Percentiles rank a stretch among this genome's conserved stretches.
Conservation (phyloP, 2,888 invertebrate genomes). For the Dusona sp. region DNA sequence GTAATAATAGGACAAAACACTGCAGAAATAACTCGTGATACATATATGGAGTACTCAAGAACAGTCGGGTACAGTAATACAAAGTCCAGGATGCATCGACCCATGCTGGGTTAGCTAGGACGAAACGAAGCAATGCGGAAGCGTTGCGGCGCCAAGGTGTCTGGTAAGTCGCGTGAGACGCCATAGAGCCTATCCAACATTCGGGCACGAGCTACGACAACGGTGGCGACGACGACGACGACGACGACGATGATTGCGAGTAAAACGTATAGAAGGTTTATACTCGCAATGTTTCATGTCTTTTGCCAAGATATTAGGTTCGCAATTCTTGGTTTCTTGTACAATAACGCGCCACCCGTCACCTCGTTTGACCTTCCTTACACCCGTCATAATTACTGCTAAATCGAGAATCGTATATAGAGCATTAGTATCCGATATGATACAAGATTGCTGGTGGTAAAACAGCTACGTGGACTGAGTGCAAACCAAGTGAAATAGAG, state of each 20-base stretch:
- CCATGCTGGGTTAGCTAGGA: slow-evolving; percentile 65
- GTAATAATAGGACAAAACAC: neutral
- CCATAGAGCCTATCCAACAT: slow-evolving; percentile 70
- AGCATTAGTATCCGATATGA: slow-evolving; percentile 7
- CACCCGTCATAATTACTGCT: slow-evolving; percentile 45
- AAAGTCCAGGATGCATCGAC: slow-evolving; percentile 70
- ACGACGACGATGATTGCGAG: slow-evolving; percentile 46
- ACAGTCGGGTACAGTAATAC: slow-evolving; percentile 38
- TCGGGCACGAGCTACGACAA: slow-evolving; percentile 57
- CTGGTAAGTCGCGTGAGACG: slow-evolving; percentile 74
- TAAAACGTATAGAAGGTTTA: slow-evolving; percentile 32
- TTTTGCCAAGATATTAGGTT: slow-evolving; percentile 50
- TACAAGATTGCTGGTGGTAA: slow-evolving; percentile 28
- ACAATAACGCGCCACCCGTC: slow-evolving; percentile 32
- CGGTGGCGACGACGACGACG: slow-evolving; percentile 35
- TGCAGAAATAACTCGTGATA: neutral
- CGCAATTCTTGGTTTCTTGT: slow-evolving; percentile 36
- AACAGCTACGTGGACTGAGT: slow-evolving; percentile 19
- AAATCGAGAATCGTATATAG: slow-evolving; percentile 19
- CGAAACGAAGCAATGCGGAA: slow-evolving; percentile 75
- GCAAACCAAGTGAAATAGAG: neutral
- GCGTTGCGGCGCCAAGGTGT: slow-evolving; percentile 73
- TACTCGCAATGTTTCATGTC: slow-evolving; percentile 37
- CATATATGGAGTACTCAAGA: neutral
- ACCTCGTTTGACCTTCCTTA: slow-evolving; percentile 18